Conservation (phyloP, 2,113 vertebrate species). For the Corydoras maculifer region DNA sequence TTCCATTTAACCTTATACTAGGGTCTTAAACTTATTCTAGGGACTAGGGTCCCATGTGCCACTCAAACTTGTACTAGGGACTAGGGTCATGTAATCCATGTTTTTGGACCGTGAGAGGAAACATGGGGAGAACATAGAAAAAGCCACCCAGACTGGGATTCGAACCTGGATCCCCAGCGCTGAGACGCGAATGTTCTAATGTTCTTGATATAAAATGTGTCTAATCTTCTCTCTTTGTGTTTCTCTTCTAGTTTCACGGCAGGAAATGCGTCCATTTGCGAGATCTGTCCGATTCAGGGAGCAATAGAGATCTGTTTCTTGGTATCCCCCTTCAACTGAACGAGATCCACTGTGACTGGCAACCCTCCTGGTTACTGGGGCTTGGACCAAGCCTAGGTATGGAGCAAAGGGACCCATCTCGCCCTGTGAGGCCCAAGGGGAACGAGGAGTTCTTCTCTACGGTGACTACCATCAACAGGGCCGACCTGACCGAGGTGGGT, state of each 20-base stretch:
- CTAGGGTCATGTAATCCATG: no score
- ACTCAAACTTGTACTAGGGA: no score
- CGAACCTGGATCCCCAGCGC: no score
- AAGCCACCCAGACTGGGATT: no score
- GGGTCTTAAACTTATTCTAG: no score
- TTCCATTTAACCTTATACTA: no score
- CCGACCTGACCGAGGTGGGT: constrained; percentile 40
- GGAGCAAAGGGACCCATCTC: constrained; percentile 89
- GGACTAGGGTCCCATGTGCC: no score
- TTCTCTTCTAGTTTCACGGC: constrained; percentile 41
- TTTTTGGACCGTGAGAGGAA: no score
- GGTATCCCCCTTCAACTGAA: constrained; percentile 34
- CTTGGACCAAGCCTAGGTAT: constrained; percentile 55
- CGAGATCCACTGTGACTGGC: constrained; percentile 14
- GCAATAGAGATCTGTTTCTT: constrained; percentile 37
- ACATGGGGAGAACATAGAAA: no score
- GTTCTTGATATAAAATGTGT: no score
- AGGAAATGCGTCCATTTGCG: constrained; percentile 40
- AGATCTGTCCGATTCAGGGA: constrained; percentile 43
- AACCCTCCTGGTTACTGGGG: neutral
- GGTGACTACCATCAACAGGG: constrained; percentile 41
- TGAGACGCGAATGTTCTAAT: no score
- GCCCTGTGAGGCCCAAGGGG: constrained; percentile 77
- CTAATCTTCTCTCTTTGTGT: neutral
- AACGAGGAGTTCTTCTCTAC: constrained; percentile 74